Conservation (phyloP, 2,113 vertebrate species). For the Hemicordylus capensis region DNA sequence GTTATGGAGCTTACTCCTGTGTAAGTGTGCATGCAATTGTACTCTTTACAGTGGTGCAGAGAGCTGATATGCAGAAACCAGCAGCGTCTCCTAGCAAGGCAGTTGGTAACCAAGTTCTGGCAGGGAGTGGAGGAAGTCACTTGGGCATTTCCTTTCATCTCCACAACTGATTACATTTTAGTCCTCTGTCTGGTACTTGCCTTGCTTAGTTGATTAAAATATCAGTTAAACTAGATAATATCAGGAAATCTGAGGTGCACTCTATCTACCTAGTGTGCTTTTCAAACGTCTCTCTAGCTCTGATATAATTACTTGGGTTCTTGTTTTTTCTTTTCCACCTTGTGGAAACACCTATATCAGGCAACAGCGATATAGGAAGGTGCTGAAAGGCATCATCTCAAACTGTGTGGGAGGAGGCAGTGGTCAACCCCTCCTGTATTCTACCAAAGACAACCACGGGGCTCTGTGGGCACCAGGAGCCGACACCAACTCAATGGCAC, state of each 20-base stretch:
- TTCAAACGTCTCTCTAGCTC: not conserved
- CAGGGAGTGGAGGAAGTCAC: not conserved
- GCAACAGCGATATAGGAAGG: too few relatives aligned
- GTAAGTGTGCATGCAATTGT: too few relatives aligned
- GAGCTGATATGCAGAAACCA: not conserved
- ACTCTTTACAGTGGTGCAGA: not conserved
- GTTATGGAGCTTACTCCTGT: too few relatives aligned
- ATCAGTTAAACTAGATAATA: not conserved
- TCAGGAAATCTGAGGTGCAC: not conserved
- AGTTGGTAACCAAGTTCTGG: not conserved
- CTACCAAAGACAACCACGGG: too few relatives aligned
- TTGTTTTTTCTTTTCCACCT: not conserved
- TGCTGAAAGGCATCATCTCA: too few relatives aligned
- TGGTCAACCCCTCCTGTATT: too few relatives aligned
- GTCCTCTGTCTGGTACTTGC: not conserved
- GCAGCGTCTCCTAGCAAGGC: not conserved
- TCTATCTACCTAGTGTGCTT: not conserved
- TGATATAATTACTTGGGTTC: not conserved
- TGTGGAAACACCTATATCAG: too few relatives aligned
- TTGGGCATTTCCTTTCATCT: not conserved
- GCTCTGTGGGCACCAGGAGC: too few relatives aligned
- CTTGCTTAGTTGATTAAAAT: slow-evolving; percentile 2
- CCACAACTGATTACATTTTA: not conserved
- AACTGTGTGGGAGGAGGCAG: too few relatives aligned
- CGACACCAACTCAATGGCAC: too few relatives aligned